Evolutionary conservation across 2,113 vertebrate species (phyloP).

Genomic region (Dicerorhinus sumatrensis): DNA sequence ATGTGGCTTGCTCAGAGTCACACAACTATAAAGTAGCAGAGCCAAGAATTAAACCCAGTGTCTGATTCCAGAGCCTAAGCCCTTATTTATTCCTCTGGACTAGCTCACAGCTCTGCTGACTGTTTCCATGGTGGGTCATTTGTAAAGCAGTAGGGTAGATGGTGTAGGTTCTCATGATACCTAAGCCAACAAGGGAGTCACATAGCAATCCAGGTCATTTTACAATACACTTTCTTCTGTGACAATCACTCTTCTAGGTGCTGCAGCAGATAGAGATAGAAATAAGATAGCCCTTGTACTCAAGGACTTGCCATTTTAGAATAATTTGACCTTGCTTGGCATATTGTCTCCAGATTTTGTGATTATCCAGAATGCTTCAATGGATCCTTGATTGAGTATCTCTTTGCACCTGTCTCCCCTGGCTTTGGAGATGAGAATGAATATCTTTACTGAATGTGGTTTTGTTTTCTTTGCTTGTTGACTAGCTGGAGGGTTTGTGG

Average conservation of each 20-base stretch:
- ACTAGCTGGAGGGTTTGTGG: neutral
- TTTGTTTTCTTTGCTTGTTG: conserved; percentile 37
- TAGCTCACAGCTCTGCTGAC: neutral
- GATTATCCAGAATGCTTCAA: neutral
- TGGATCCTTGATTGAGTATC: neutral
- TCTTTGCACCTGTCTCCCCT: neutral
- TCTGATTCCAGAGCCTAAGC: neutral
- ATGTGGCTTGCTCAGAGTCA: neutral
- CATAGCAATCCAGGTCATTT: neutral
- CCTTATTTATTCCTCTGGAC: neutral
- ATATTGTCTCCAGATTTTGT: conserved; percentile 27
- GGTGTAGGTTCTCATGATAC: neutral
- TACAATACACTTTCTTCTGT: neutral
- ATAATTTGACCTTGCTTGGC: conserved; percentile 19
- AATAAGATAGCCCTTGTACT: neutral
- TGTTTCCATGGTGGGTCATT: neutral
- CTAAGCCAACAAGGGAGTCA: neutral
- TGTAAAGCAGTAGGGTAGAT: neutral
- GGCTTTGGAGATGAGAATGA: conserved; percentile 5
- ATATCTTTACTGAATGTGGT: neutral
- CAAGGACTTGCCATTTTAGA: neutral
- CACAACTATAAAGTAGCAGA: neutral
- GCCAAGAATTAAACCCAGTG: neutral
- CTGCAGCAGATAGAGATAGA: neutral
- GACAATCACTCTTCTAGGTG: neutral